Evolutionary conservation across 2,888 invertebrate genomes (phyloP).

Genomic region (Rapana venosa): DNA sequence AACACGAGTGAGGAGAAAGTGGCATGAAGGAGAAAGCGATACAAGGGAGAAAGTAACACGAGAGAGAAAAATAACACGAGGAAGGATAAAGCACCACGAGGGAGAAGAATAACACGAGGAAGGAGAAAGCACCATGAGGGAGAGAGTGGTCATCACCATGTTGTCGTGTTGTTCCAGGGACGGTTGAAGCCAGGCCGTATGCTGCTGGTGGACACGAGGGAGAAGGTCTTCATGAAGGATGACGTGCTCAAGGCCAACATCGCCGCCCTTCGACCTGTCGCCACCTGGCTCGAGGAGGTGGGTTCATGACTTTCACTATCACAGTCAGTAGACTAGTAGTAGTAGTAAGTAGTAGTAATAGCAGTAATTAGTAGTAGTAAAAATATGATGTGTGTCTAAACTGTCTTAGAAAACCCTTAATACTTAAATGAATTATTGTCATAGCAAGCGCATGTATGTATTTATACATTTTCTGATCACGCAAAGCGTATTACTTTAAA

Average conservation of each 20-base stretch:
- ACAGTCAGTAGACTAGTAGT: not conserved
- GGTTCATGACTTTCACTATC: not conserved
- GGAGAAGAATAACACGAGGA: no score
- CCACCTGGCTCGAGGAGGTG: slow-evolving; percentile 86
- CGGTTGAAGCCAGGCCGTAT: slow-evolving; percentile 98
- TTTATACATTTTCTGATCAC: no score
- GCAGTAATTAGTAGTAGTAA: not conserved
- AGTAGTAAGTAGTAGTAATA: not conserved
- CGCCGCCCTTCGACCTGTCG: slow-evolving; percentile 92
- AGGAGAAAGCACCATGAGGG: no score
- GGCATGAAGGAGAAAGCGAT: no score
- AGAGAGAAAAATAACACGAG: no score
- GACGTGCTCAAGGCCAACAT: slow-evolving; percentile 94
- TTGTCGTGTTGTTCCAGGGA: slow-evolving; percentile 82
- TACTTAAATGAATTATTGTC: no score
- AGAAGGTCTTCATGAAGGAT: slow-evolving; percentile 93
- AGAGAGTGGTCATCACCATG: not conserved
- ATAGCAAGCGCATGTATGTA: no score
- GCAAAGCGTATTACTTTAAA: no score
- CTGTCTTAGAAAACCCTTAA: no score
- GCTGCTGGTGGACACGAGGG: slow-evolving; percentile 95
- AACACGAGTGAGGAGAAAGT: no score
- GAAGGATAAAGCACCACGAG: no score
- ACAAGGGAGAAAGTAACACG: no score
- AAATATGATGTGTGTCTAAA: not conserved